Percentiles rank a stretch among this genome's conserved stretches.
phyloP scores from a whole-genome alignment of 2,797 vertebrate species.

The Chelon auratus region DNA sequence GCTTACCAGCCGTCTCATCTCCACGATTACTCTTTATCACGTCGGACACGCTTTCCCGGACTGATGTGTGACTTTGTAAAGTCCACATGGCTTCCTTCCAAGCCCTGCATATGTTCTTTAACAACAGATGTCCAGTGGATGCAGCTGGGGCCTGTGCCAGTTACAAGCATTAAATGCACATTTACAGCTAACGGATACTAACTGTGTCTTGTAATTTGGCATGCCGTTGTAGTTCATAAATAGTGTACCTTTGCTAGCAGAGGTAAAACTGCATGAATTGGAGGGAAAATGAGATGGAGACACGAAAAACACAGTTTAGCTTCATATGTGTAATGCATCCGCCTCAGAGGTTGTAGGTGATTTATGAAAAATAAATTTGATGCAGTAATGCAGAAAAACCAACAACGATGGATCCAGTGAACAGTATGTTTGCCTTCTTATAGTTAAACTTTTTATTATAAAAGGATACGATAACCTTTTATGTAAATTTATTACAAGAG shows the following conservation, averaged over 20 bases:
- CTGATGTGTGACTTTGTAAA: neutral
- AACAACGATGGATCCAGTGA: no score
- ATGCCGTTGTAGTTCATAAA: neutral
- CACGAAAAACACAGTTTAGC: neutral
- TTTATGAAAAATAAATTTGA: neutral
- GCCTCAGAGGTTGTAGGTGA: neutral
- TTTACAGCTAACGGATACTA: no score
- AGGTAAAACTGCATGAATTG: neutral
- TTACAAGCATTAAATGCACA: neutral
- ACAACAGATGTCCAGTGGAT: neutral
- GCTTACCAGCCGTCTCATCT: conserved; percentile 10
- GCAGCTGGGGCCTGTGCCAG: neutral
- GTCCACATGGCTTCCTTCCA: neutral
- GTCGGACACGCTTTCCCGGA: conserved; percentile 5
- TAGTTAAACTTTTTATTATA: no score
- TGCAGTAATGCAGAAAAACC: neutral
- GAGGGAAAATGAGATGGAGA: neutral
- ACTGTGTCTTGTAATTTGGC: neutral
- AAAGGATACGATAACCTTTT: no score
- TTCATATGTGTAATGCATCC: no score
- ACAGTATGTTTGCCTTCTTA: no score
- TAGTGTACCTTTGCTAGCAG: neutral
- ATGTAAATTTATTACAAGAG: no score
- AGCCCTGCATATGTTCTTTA: conserved; percentile 7
- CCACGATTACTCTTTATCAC: neutral